Base-by-base conservation (phyloP, 2,797 vertebrate genomes). In the Pyrocephalus nanus region DNA sequence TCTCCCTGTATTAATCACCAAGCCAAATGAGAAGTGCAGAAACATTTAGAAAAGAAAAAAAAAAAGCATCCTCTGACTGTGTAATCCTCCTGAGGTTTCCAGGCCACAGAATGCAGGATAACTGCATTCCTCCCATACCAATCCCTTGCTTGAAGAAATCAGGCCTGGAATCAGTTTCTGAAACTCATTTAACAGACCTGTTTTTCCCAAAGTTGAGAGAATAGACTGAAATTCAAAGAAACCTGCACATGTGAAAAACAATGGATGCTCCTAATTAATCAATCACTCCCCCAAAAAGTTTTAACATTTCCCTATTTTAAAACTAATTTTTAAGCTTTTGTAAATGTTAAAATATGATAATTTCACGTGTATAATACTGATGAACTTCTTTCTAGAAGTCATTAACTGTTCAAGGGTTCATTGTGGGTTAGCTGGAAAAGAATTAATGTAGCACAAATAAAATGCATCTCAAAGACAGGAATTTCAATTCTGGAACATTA, bases 41-140 rank as follows among this genome's bases (percentile, higher is more conserved):
- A 94, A 90, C 30, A 81, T 53, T 38, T 32, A 0, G 61, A 69
- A 36, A 51, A 50, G 2, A 48, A 64, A 47, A 47, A 43, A 40
- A 40, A 40, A 60, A 64, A 65, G 23, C 86, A 85, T 78, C 89
- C 53, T 65, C 89, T 58, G 79, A 95, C 78, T 96, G 66, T 14
- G 34, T 94, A 97, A 97, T 95, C 96, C 97, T 88, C 94, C 64
- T 61, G 95, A 90, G 96, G 93, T 80, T 96, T 95, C 88, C 81
- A 92, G 95, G 95, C 94, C 94, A 86, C 95, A 95, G 96, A 94
- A 96, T 96, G 96, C 92, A 94, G 96, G 95, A 95, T 94, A 97
- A 97, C 95, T 57, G 60, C 97, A 98, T 98, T 98, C 98, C 92
- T 97, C 81, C 97, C 97, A 98, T 98, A 97, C 97, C 98, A 92